Evolutionary conservation across 2,113 vertebrate genomes (phyloP), one percentile per base, ranked within the genome.

Genomic region (Turnix velox): DNA sequence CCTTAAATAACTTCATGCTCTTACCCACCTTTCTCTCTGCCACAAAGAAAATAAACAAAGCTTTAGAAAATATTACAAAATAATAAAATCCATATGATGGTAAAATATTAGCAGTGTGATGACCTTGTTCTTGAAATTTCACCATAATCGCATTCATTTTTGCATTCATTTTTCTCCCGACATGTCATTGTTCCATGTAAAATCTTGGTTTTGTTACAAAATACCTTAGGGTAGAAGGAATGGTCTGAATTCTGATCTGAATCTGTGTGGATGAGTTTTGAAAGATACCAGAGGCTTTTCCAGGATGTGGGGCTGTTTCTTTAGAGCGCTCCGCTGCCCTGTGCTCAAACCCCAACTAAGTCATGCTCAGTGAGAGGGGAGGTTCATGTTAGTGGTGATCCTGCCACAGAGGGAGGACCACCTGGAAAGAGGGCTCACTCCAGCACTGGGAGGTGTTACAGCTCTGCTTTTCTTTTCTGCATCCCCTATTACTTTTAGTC

Each of bases 1-100:
- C 59, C 82, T 62, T 86, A 88, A 92, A 83, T 90, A 77, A 48
- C 68, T 74, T 42, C 55, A 48, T 80, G 65, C 11, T 51, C 51
- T 73, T 51, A 48, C 37, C 37, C 58, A 80, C 62, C 35, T 87
- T 87, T 69, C 49, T 68, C 27, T 62, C 55, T 59, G n/a, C 42
- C 30, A 51, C 51, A 84, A 90, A 95, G 66, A 89, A 95, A 95
- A 91, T 76, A 96, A 96, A 78, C 78, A 79, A 77, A 93, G 61
- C 45, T 81, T 94, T 74, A 71, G 72, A 88, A 94, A 90, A 91
- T 95, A 93, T 77, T 95, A 40, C 93, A 59, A 84, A 88, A 80
- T 90, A 90, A 94, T 92, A 67, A 90, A 94, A 83, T 63, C 55
- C 65, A 31, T 45, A 30, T 33, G 54, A 80, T 31, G 54, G 55